Percentiles rank a stretch among this genome's conserved stretches.
Evolutionary conservation across 2,797 vertebrate genomes (phyloP).

Genomic region (Macroramphosus scolopax): DNA sequence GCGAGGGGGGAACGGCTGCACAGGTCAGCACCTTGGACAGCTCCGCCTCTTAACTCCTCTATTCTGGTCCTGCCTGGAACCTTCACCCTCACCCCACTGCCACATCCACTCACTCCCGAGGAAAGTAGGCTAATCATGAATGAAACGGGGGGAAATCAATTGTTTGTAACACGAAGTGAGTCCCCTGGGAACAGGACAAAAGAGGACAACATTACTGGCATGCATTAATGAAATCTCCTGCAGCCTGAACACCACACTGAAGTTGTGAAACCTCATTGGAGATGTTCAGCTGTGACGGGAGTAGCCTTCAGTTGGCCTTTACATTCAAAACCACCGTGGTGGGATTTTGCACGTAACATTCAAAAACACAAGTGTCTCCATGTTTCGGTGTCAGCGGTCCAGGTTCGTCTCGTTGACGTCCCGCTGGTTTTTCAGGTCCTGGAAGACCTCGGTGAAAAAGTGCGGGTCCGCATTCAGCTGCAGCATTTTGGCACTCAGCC

Average conservation of each 20-base stretch:
- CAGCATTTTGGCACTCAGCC: conserved; percentile 94
- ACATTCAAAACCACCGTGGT: conserved; percentile 37
- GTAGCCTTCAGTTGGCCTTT: conserved; percentile 30
- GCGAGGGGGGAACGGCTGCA: conserved; percentile 29
- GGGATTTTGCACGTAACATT: conserved; percentile 45
- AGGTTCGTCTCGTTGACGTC: conserved; percentile 79
- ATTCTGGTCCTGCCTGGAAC: conserved; percentile 40
- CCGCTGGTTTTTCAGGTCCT: conserved; percentile 94
- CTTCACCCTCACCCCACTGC: conserved; percentile 26
- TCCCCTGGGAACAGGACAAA: no score
- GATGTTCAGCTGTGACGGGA: conserved; percentile 26
- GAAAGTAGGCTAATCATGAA: conserved; percentile 35
- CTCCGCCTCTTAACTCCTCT: conserved; percentile 65
- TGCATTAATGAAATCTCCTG: conserved; percentile 63
- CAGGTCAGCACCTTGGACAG: conserved; percentile 85
- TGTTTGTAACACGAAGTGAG: no score
- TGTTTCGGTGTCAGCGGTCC: conserved; percentile 80
- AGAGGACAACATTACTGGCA: conserved; percentile 52
- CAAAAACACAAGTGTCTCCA: conserved; percentile 6
- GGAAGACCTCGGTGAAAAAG: conserved; percentile 97
- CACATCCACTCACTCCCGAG: conserved; percentile 20
- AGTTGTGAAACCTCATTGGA: no score
- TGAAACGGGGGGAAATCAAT: no score
- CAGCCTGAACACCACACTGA: conserved; percentile 46
- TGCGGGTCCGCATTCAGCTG: conserved; percentile 94